Evolutionary conservation across 2,797 vertebrate genomes (phyloP).

Genomic region (Parauchenoglanis punctatus): DNA sequence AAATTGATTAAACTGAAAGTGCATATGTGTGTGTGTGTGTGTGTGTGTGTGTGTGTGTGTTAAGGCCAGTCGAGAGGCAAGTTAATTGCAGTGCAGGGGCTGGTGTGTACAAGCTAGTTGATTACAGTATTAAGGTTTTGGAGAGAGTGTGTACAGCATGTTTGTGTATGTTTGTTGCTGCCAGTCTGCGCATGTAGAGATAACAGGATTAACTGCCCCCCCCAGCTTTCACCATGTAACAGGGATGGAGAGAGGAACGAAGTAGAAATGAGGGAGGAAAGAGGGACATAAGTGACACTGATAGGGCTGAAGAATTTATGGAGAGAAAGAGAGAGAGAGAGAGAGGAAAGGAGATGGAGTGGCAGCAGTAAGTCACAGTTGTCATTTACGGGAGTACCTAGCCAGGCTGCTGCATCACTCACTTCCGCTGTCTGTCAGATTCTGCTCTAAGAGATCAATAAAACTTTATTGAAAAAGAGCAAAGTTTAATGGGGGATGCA

Average conservation of each 20-base stretch:
- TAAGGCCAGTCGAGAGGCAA: constrained; percentile 44
- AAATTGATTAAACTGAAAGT: constrained; percentile 49
- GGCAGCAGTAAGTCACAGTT: constrained; percentile 42
- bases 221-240: constrained; percentile 71
- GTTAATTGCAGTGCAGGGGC: constrained; percentile 55
- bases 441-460: constrained; percentile 35
- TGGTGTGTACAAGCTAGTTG: constrained; percentile 62
- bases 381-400: constrained; percentile 40
- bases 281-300: constrained; percentile 58
- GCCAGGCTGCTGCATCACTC: constrained; percentile 31
- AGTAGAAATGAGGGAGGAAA: constrained; percentile 50
- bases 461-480: constrained; percentile 47
- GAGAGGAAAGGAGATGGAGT: constrained; percentile 18
- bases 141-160: constrained; percentile 53
- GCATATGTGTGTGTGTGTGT: constrained; percentile 40
- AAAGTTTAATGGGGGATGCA: constrained; percentile 22
- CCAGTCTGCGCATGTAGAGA: constrained; percentile 74
- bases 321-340: constrained; percentile 39
- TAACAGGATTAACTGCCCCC: constrained; percentile 75
- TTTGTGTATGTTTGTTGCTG: constrained; percentile 61
- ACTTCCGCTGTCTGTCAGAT: constrained; percentile 23
- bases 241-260: constrained; percentile 55
- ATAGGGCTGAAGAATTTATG: constrained; percentile 61
- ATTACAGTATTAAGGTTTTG: constrained; percentile 63
- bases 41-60: constrained; percentile 39